Evolutionary conservation across 2,888 invertebrate genomes (phyloP), one percentile per base, ranked within the genome.

Genomic region (Pammene fasciana): DNA sequence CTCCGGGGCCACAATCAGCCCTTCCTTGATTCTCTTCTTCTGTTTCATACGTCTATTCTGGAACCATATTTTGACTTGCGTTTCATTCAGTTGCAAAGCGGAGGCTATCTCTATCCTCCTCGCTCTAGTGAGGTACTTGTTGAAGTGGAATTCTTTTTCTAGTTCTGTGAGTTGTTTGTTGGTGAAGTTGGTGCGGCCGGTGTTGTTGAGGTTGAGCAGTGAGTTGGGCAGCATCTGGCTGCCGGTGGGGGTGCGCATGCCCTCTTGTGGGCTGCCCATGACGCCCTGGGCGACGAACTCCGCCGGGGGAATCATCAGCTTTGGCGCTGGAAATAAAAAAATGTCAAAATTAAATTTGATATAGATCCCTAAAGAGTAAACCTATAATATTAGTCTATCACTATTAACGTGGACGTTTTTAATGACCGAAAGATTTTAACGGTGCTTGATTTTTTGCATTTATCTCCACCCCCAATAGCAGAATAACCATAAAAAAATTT

Each of bases 61-160:
- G 86, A 99, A 99, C 99, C 99, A 99, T 77, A 99, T 99, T 90
- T 99, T 98, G 45, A 97, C 96, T 94, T 99, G 99, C 1, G 99
- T 99, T 88, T 99, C 99, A 89, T 99, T 99, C 65, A 99, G 95
- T 83, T 98, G 98, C 67, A 99, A 92, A 4, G 98, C 97, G 3
- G 98, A 97, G 0, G 99, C 99, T 76, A 99, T 99, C 91, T 99
- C 99, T 86, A 99, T 99, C 79, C 99, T 94, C 75, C 99, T 94
- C 48, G 99, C 99, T 77, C 99, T 93, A 48, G 99, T 99, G 82
- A 99, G 95, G 93, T 99, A 99, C 92, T 99, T 99, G 93, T 99
- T 99, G 92, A 99, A 99, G 89, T 99, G 99, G 93, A 99, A 99
- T 89, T 99, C 99, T 86, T 99, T 99, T 88, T 99, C 99, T 75